Base-by-base conservation (phyloP, 2,888 invertebrate genomes). In the Metellina segmentata region DNA sequence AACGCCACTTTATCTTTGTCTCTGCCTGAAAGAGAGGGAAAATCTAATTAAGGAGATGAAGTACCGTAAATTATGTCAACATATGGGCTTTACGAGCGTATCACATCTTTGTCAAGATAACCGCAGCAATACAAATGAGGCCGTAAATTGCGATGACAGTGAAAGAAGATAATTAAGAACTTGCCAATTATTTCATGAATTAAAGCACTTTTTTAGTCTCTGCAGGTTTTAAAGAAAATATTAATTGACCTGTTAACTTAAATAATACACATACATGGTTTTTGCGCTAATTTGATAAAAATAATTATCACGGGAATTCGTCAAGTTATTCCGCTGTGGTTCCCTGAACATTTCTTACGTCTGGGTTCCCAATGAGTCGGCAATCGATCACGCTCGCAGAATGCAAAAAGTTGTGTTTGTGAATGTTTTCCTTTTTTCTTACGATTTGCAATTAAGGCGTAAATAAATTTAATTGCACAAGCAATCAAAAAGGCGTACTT, bases 131-230 rank as follows among this genome's bases (percentile, higher is more conserved):
- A 53, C 61, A 75, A 85, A 75, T 75, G 75, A 85, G 48, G 7
- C 7, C 13, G 34, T 20, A 85, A 85, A 53, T 75, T 85, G 52
- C 9, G 34, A 20, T 74, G 74, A 75, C 74, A 85, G 48, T 61
- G 75, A 75, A 75, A 85, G 85, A 9, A 75, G 61, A 75, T 75
- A 85, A 85, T 85, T 85, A 75, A 53, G 34, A 75, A n/a, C 48
- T 61, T 53, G 16, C 85, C 74, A 85, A 85, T 85, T 85, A 85
- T 70, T 70, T 48, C 9, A 71, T n/a, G 48, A 82, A 81, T 34
- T 34, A 69, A 81, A 70, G 69, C 16, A 20, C 48, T 81, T 69
- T 52, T 75, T 53, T 6, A 13, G 4, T 19, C 9, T 78, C 52
- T 19, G 13, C 11, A 0, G 78, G 53, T 20, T 53, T 19, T 52